A percentile compares a stretch with the other conserved stretches of the same genome.
Conservation (phyloP, 2,888 invertebrate species). For the Gymnosoma rotundatum region DNA sequence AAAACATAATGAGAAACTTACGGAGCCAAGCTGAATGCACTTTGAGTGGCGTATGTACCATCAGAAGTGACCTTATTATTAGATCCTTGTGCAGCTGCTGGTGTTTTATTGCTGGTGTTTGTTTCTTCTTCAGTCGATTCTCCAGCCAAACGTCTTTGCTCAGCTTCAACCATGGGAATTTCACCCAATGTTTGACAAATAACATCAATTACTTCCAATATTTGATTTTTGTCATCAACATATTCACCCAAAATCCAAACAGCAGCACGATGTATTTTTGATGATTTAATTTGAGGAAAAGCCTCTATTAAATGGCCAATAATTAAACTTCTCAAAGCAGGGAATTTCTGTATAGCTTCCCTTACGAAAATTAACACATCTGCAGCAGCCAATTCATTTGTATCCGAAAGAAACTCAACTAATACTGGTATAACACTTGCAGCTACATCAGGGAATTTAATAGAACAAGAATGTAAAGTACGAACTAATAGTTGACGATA, state of each 20-base stretch:
- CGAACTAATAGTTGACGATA: slow-evolving; percentile 97
- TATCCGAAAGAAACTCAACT: slow-evolving; percentile 95
- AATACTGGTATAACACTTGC: slow-evolving; percentile 96
- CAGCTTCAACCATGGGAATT: slow-evolving; percentile 85
- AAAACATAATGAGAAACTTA: slow-evolving; percentile 82
- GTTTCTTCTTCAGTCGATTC: slow-evolving; percentile 84
- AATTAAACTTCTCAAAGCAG: slow-evolving; percentile 90
- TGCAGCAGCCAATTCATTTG: slow-evolving; percentile 93
- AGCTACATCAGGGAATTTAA: slow-evolving; percentile 98
- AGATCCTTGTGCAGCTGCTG: slow-evolving; percentile 64
- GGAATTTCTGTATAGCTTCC: slow-evolving; percentile 97
- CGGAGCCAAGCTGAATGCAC: slow-evolving; percentile 94
- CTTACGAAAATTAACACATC: slow-evolving; percentile 97
- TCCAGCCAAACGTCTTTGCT: slow-evolving; percentile 89
- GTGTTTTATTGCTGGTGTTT: slow-evolving; percentile 47
- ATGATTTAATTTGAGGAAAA: slow-evolving; percentile 93
- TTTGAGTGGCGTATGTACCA: slow-evolving; percentile 99
- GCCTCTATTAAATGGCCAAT: slow-evolving; percentile 90
- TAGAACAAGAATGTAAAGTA: slow-evolving; percentile 95
- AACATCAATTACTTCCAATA: slow-evolving; percentile 90
- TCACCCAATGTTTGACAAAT: slow-evolving; percentile 90
- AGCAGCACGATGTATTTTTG: slow-evolving; percentile 95
- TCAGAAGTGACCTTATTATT: slow-evolving; percentile 93
- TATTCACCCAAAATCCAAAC: slow-evolving; percentile 99
- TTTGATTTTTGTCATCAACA: slow-evolving; percentile 89